Conservation (phyloP, 2,888 invertebrate genomes). For the Leuctra nigra region DNA sequence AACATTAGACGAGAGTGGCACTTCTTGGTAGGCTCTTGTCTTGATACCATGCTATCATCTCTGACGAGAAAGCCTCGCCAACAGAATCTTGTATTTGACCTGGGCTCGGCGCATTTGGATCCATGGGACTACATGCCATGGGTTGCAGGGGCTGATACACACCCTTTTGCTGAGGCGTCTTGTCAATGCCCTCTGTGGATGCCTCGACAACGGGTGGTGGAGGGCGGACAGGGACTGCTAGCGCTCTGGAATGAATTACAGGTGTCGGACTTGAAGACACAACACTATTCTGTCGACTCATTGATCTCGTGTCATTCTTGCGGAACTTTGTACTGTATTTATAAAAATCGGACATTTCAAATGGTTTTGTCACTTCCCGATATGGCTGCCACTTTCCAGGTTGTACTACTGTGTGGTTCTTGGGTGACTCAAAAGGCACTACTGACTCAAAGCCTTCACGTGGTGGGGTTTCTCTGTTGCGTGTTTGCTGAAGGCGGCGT, state of each 20-base stretch:
- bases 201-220: background rate
- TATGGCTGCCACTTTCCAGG: conserved; percentile 87
- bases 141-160: conserved; percentile 45
- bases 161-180: conserved; percentile 36
- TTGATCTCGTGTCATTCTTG: conserved; percentile 43
- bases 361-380: conserved; percentile 91
- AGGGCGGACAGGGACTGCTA: background rate
- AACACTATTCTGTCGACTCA: background rate
- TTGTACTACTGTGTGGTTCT: conserved; percentile 77
- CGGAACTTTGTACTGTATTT: conserved; percentile 94
- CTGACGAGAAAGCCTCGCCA: conserved; percentile 46
- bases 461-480: background rate
- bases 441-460: conserved; percentile 29
- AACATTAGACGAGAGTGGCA: conserved; percentile 29
- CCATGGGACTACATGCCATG: conserved; percentile 43
- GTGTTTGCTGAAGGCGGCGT: conserved; percentile 7
- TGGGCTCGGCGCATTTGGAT: conserved; percentile 19
- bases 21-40: conserved; percentile 35
- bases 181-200: background rate
- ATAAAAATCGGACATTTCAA: conserved; percentile 97
- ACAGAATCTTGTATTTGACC: conserved; percentile 33
- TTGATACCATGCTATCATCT: conserved; percentile 52
- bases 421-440: conserved; percentile 66
- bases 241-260: background rate
- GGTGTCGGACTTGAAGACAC: background rate